Base-by-base conservation (phyloP, 2,113 vertebrate species). In the Chionomys nivalis region DNA sequence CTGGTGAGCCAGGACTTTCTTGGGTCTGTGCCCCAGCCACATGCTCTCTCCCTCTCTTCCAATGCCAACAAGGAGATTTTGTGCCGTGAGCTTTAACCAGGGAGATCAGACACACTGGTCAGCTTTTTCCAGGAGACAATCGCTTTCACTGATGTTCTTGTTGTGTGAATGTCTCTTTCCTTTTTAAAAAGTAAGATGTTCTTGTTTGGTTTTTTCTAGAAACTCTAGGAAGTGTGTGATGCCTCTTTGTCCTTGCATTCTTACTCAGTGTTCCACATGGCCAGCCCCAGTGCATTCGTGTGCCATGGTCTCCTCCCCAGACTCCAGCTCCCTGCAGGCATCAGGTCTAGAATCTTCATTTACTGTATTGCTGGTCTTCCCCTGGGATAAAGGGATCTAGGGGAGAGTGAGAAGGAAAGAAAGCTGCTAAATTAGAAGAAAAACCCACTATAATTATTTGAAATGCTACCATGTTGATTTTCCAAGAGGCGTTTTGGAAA, bases 71-170 rank as follows among this genome's bases (percentile, higher is more conserved):
- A 91, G 98, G 97, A 98, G 97, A 75, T 97, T 92, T 92, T 94
- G 93, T 91, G 89, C 85, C 0, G 77, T 85, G 95, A 28, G 70
- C 97, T 97, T 96, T 97, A 96, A 97, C 95, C 98, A 94, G 98
- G 97, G 96, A 95, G 93, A 97, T 58, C 96, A 97, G 96, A 97
- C 96, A 96, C 96, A 93, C 94, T 96, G 78, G 79, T 24, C 91
- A 96, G 98, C 98, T 98, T 97, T 97, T 98, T 94, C 92, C 97
- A 89, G 98, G 98, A 98, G 98, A 98, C 98, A 96, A 79, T 98
- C 65, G n/a, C 61, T 33, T 97, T 98, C 36, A 47, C 95, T 96
- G 83, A 95, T 98, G 98, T 97, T 90, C 94, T 97, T 90, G 96
- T 97, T 91, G 95, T 97, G 76, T 96, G 89, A 93, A 87, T 95